phyloP scores from a whole-genome alignment of 2,113 vertebrate species.

The Psittacus erithacus region DNA sequence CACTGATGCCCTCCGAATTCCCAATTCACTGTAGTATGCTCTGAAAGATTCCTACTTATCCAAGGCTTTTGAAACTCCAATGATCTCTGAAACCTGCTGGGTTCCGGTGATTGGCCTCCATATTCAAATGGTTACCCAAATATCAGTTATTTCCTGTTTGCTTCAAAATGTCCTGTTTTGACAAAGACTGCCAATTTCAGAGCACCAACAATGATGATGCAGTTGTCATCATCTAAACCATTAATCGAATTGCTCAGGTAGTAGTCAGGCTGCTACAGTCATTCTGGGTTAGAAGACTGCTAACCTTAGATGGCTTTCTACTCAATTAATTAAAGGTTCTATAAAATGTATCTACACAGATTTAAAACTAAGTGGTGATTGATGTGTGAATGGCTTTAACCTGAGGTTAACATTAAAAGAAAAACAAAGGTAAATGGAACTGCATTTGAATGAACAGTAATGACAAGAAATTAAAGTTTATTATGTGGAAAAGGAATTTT shows the following conservation, averaged over 20 bases:
- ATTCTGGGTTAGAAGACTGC: not conserved
- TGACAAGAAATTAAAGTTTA: not conserved
- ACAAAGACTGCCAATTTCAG: not conserved
- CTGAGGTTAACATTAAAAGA: not conserved
- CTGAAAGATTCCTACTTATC: not conserved
- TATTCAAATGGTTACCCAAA: not conserved
- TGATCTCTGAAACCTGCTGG: not conserved
- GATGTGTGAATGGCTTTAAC: not conserved
- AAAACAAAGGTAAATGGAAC: not conserved
- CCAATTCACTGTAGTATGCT: not conserved
- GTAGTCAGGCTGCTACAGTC: not conserved
- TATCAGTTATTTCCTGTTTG: not conserved
- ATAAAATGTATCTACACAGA: not conserved
- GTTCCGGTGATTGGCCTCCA: not conserved
- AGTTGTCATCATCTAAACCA: not conserved
- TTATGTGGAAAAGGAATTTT: not conserved
- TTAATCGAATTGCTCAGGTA: not conserved
- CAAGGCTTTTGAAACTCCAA: not conserved
- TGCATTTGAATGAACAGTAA: not conserved
- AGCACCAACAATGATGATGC: rapidly evolving
- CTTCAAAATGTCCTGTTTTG: not conserved
- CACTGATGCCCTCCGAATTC: not conserved
- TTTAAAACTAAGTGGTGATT: not conserved
- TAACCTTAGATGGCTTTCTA: not conserved
- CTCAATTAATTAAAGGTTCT: not conserved